Conservation (phyloP, 1,140 invertebrate species). For the Zophobas atratus region DNA sequence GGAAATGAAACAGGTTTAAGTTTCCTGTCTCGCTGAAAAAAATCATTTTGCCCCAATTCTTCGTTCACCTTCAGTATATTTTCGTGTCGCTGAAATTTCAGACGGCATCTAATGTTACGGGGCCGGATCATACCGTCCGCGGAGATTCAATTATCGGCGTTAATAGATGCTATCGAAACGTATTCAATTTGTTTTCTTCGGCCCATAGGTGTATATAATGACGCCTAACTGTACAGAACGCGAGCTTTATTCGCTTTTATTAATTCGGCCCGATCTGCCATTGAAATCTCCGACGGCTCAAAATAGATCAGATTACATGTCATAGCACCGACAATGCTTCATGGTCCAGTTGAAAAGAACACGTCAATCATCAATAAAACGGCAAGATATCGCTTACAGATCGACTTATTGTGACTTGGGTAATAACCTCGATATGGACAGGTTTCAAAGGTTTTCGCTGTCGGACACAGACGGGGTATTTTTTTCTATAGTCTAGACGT, state of each 20-base stretch:
- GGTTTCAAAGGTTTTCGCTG: neutral
- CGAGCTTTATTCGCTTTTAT: slow-evolving; percentile 12
- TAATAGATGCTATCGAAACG: slow-evolving; percentile 4
- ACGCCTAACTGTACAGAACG: slow-evolving; percentile 28
- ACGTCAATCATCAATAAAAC: slow-evolving; percentile 31
- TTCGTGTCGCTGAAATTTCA: slow-evolving; percentile 16
- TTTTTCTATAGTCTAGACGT: no score
- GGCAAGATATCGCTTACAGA: neutral
- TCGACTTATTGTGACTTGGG: slow-evolving; percentile 14
- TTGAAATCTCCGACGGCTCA: slow-evolving; percentile 3
- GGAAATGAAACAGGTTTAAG: slow-evolving; percentile 43
- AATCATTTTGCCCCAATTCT: slow-evolving; percentile 43
- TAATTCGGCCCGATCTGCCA: neutral
- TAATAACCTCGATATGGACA: slow-evolving; percentile 13
- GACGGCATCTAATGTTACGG: slow-evolving; percentile 13
- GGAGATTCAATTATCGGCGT: slow-evolving; percentile 20
- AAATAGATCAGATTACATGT: slow-evolving; percentile 36
- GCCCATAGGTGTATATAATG: slow-evolving; percentile 20
- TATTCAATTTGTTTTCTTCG: slow-evolving; percentile 28
- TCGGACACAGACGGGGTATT: no score
- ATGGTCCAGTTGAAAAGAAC: slow-evolving; percentile 35
- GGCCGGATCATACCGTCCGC: neutral
- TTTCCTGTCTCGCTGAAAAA: slow-evolving; percentile 32
- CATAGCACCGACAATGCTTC: slow-evolving; percentile 1
- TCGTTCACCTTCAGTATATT: slow-evolving; percentile 20